Evolutionary conservation across 2,888 invertebrate genomes (phyloP).

Genomic region (Fragum sueziense): DNA sequence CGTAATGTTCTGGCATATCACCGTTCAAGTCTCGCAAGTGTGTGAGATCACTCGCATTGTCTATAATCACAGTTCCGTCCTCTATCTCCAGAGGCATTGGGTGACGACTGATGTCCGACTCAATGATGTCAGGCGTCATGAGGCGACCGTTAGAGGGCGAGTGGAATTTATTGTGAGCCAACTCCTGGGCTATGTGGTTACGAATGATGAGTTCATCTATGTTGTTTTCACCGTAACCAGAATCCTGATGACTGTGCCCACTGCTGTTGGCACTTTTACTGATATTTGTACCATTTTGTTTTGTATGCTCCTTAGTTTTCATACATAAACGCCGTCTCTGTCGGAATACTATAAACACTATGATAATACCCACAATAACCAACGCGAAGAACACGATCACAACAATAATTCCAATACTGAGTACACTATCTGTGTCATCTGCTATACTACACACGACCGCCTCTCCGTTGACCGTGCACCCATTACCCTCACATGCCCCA

Average conservation of each 20-base stretch:
- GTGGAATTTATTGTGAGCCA: conserved; percentile 85
- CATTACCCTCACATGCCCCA: conserved; percentile 63
- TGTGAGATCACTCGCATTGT: conserved; percentile 73
- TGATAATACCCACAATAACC: conserved; percentile 74
- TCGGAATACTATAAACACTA: conserved; percentile 92
- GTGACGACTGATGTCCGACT: conserved; percentile 87
- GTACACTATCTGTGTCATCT: conserved; percentile 90
- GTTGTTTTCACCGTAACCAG: conserved; percentile 73
- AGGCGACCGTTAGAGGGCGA: conserved; percentile 88
- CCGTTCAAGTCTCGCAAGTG: conserved; percentile 63
- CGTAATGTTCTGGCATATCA: conserved; percentile 86
- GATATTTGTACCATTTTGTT: conserved; percentile 85
- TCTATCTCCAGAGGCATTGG: conserved; percentile 71
- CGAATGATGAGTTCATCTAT: conserved; percentile 82
- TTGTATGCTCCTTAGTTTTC: conserved; percentile 55
- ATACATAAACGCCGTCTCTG: conserved; percentile 87
- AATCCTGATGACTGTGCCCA: conserved; percentile 70
- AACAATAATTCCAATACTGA: conserved; percentile 95
- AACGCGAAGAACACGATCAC: conserved; percentile 97
- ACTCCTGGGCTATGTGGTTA: conserved; percentile 91
- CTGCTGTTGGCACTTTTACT: conserved; percentile 63
- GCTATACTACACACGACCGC: conserved; percentile 80
- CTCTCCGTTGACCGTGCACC: conserved; percentile 68
- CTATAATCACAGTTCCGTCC: conserved; percentile 78
- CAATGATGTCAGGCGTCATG: conserved; percentile 96